Conservation (phyloP, 2,797 vertebrate species). For the Prionace glauca region DNA sequence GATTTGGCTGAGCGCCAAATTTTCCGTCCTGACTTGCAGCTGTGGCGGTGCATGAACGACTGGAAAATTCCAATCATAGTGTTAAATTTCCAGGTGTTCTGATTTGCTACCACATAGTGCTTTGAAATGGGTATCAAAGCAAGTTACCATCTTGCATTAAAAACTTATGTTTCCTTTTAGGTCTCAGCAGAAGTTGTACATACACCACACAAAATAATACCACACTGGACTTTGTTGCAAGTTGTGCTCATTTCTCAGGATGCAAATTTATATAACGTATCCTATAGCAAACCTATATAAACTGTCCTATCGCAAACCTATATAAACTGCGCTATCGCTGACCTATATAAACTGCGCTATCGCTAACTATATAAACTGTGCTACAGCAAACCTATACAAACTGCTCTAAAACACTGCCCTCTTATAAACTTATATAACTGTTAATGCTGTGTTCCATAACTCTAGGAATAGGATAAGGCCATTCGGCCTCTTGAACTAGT, state of each 20-base stretch:
- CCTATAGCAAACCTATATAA: too few relatives aligned
- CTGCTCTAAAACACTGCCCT: too few relatives aligned
- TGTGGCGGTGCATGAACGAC: too few relatives aligned
- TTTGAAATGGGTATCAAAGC: neutral
- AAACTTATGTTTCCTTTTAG: neutral
- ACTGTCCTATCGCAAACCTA: too few relatives aligned
- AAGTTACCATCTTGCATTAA: neutral
- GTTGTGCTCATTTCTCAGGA: neutral
- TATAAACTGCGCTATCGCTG: too few relatives aligned
- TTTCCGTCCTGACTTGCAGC: too few relatives aligned
- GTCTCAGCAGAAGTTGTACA: neutral
- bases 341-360: too few relatives aligned
- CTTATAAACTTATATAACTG: neutral
- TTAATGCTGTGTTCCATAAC: neutral
- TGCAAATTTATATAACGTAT: neutral
- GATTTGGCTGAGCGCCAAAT: too few relatives aligned
- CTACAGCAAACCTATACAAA: too few relatives aligned
- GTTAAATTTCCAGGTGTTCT: neutral
- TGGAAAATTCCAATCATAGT: too few relatives aligned
- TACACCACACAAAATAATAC: neutral
- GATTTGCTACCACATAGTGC: neutral
- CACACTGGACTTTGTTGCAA: neutral
- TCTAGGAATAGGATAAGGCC: neutral
- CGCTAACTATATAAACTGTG: too few relatives aligned
- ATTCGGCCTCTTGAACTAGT: neutral